These are phyloP conservation scores for Dascillus cervinus DNA, from an alignment of 2,888 invertebrate genomes.

Conservation along the genomic window DNA sequence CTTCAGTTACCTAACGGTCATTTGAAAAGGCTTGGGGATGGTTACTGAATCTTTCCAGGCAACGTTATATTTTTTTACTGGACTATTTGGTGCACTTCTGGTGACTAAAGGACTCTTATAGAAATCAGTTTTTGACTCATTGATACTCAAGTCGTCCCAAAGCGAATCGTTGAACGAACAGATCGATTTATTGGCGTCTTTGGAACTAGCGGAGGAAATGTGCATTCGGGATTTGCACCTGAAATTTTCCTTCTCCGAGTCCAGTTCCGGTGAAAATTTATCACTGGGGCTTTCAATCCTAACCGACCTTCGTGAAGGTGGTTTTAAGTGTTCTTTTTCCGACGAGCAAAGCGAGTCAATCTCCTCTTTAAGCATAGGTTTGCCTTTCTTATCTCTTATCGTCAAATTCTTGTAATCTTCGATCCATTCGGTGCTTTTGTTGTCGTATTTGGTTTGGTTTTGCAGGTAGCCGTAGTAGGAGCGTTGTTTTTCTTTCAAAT, in stretches of 20 bases:
- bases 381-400: constrained; percentile 18
- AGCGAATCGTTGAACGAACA: constrained; percentile 17
- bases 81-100: constrained; percentile 54
- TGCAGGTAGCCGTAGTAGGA: constrained; percentile 35
- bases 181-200: constrained; percentile 20
- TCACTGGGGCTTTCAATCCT: constrained; percentile 36
- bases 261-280: constrained; percentile 25
- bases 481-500: constrained; percentile 57
- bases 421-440: constrained; percentile 31
- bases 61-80: constrained; percentile 40
- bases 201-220: constrained; percentile 28
- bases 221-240: constrained; percentile 31
- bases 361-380: constrained; percentile 27
- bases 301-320: constrained; percentile 39
- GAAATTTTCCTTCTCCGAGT: constrained; percentile 22
- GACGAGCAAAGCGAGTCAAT: constrained; percentile 27
- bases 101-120: constrained; percentile 27
- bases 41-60: constrained; percentile 43
- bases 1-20: constrained; percentile 54
- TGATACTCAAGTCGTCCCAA: constrained; percentile 34
- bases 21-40: constrained; percentile 61
- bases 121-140: constrained; percentile 33
- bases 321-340: constrained; percentile 32
- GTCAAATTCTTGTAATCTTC: constrained; percentile 37
- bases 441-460: constrained; percentile 28